Evolutionary conservation across 2,888 invertebrate species (phyloP), one percentile per base, ranked within the genome.

Genomic region (Scelioninae gen. 2): DNA sequence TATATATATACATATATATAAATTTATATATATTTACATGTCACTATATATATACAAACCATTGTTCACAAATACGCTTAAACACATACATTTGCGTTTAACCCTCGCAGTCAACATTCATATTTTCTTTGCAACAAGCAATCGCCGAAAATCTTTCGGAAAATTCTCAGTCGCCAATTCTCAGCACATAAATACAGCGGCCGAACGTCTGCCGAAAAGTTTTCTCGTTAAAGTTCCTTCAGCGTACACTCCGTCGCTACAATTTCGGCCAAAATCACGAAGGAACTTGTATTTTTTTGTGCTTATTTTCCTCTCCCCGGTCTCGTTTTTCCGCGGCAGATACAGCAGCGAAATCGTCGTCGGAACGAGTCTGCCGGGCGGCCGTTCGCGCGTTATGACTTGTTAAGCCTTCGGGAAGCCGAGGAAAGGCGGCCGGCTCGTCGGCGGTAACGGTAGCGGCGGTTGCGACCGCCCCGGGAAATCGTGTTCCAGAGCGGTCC

Each of bases 401-500:
- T 65, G 60, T 72, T 71, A 71, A 71, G 64, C 37, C 57, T n/a
- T 33, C 37, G 37, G 53, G 4, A 33, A 43, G 43, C 15, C 60
- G 31, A 13, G 55, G 13, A 33, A 33, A 16, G 53, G 16, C 53
- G 43, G 28, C 7, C 16, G 39, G 35, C 28, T 22, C 13, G 52
- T 52, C 48, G 25, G 41, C 31, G 13, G 46, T 19, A 33, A 18
- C 16, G 41, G 60, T 43, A 68, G 74, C 68, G 25, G 31, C n/a
- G 9, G 19, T 13, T 15, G 46, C 15, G 11, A 37, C 63, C 53
- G 75, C 77, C 77, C 67, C 75, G 77, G 78, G 76, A 79, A 80
- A 79, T 79, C 76, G 75, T 78, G 77, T 79, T 80, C 78, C 77
- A 80, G 76, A 78, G 76, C 73, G 76, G 77, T 72, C 64, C 78